Conservation (phyloP, 2,113 vertebrate genomes). For the Isurus oxyrinchus region DNA sequence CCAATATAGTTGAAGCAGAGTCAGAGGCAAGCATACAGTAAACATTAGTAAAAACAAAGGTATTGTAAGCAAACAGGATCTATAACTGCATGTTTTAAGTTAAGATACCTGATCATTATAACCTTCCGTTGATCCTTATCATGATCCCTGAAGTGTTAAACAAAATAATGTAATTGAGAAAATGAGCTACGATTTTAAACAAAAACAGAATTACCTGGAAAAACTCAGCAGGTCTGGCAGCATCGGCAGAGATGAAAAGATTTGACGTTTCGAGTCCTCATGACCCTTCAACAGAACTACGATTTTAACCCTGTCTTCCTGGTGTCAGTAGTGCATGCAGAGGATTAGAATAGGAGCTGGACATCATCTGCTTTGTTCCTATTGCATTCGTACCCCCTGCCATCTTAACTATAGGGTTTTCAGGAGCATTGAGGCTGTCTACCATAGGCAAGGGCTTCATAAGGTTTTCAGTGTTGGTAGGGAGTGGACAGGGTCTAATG, state of each 20-base stretch:
- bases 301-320: neutral
- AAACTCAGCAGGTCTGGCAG: no score
- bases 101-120: neutral
- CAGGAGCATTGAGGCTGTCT: neutral
- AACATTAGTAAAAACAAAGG: no score
- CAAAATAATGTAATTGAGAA: neutral
- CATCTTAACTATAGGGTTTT: neutral
- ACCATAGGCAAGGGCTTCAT: neutral
- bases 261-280: no score
- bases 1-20: no score
- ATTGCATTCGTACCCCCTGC: neutral
- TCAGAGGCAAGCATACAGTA: no score
- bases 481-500: neutral
- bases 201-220: no score
- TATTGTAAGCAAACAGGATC: no score
- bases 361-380: neutral
- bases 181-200: neutral
- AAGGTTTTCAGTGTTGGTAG: no score
- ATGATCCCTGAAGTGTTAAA: neutral
- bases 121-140: neutral
- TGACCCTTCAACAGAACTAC: no score
- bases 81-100: neutral
- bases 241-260: no score
- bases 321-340: neutral
- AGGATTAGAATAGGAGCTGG: neutral